Conservation (phyloP, 2,888 invertebrate genomes). For the Drosophila affinis region DNA sequence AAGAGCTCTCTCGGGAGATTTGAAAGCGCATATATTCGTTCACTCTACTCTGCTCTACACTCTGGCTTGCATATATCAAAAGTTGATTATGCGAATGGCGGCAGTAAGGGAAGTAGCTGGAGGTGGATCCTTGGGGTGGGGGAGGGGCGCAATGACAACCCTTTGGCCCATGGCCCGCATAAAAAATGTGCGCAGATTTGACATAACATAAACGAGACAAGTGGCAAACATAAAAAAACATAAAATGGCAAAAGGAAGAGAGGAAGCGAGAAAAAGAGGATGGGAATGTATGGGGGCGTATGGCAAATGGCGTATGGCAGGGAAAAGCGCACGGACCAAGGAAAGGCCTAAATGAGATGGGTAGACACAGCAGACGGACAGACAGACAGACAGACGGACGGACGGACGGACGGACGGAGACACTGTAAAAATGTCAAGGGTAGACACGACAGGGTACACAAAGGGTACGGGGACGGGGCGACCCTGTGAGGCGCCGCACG, state of each 20-base stretch:
- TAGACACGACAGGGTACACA: conserved; percentile 45
- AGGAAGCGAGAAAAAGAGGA: neutral
- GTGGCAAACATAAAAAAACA: conserved; percentile 67
- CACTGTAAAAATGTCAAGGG: conserved; percentile 61
- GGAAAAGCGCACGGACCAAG: conserved; percentile 24
- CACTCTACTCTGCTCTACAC: too few species aligned
- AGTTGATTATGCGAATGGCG: conserved; percentile 71
- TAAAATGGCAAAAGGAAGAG: conserved; percentile 31
- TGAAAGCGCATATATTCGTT: conserved; percentile 61
- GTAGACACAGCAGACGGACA: conserved; percentile 20
- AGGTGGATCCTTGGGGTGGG: neutral
- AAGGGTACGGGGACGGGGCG: neutral
- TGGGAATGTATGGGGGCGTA: too few species aligned
- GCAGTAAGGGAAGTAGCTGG: conserved; percentile 45
- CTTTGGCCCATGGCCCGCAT: conserved; percentile 41
- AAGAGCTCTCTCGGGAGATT: conserved; percentile 71
- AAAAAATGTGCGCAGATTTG: conserved; percentile 70
- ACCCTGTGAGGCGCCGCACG: conserved; percentile 26
- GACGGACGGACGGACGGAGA: conserved; percentile 15
- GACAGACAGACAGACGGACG: neutral
- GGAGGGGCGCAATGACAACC: conserved; percentile 18
- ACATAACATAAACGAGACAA: conserved; percentile 72
- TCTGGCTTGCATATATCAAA: conserved; percentile 60
- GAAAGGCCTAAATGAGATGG: conserved; percentile 57
- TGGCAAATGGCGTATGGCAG: conserved; percentile 5